phyloP scores from a whole-genome alignment of 2,888 invertebrate genomes.

The Andrena bucephala region DNA sequence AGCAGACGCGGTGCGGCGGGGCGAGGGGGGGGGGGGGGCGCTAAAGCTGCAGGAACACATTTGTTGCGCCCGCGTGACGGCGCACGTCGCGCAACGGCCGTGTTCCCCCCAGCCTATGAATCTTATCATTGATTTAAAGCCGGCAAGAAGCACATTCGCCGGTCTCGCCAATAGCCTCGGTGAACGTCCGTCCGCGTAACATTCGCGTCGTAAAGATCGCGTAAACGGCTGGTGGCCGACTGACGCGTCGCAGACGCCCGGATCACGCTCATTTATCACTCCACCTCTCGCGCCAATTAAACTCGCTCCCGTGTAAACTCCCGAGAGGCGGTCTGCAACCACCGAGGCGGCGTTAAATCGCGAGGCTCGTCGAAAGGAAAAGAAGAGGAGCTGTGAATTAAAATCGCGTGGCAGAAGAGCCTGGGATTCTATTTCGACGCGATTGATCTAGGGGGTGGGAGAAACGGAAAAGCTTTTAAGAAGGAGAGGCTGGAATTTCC shows the following conservation, averaged over 20 bases:
- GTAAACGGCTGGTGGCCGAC: slow-evolving; percentile 5
- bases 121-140: slow-evolving; percentile 62
- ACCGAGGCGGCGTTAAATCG: too few relatives aligned
- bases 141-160: slow-evolving; percentile 37
- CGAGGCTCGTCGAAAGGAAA: not conserved
- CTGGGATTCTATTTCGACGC: not conserved
- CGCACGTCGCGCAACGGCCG: slow-evolving; percentile 35
- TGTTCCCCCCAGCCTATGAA: slow-evolving; percentile 46
- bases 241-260: slow-evolving; percentile 5
- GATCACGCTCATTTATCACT: slow-evolving; percentile 21
- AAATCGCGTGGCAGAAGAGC: not conserved
- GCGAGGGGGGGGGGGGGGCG: slow-evolving; percentile 17
- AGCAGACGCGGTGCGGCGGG: not conserved
- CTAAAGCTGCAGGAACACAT: slow-evolving; percentile 52
- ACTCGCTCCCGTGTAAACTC: slow-evolving; percentile 6
- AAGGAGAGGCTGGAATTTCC: too few relatives aligned
- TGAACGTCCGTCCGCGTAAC: slow-evolving; percentile 7
- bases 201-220: slow-evolving; percentile 23
- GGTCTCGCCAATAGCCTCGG: not conserved
- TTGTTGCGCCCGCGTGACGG: slow-evolving; percentile 43
- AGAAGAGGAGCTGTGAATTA: too few relatives aligned
- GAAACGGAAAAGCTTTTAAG: too few relatives aligned
- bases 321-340: not conserved
- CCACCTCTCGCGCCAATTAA: not conserved
- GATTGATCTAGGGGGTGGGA: not conserved